Evolutionary conservation across 2,797 vertebrate species (phyloP).

Genomic region (Sebastes nivosus): DNA sequence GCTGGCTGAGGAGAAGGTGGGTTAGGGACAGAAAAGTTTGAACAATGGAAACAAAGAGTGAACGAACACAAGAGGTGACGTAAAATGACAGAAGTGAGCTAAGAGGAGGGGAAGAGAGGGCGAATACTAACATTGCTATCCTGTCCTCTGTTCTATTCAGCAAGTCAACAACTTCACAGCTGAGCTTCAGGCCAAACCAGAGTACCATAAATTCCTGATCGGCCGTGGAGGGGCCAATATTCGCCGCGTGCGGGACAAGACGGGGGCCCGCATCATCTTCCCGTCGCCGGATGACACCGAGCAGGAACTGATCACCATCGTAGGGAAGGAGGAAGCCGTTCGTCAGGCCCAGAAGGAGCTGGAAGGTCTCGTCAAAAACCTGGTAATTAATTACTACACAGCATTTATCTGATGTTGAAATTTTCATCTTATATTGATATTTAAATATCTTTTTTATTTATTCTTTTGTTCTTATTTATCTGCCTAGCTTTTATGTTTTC

Average conservation of each 20-base stretch:
- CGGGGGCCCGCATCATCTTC: constrained; percentile 85
- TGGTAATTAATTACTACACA: constrained; percentile 66
- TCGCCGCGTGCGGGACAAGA: constrained; percentile 82
- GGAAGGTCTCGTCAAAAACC: constrained; percentile 84
- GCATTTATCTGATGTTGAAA: not conserved
- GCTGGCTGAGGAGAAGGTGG: constrained; percentile 87
- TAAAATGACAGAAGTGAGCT: not conserved
- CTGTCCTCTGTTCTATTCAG: constrained; percentile 45
- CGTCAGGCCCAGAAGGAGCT: constrained; percentile 82
- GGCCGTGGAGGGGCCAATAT: constrained; percentile 85
- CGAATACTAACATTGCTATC: not conserved
- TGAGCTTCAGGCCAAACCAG: constrained; percentile 82
- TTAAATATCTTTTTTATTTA: not conserved
- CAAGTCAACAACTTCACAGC: constrained; percentile 86
- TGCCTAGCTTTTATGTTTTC: fast-evolving
- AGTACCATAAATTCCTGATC: constrained; percentile 88
- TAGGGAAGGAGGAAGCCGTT: constrained; percentile 84
- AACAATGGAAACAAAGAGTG: not conserved
- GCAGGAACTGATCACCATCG: constrained; percentile 86
- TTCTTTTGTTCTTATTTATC: too few relatives aligned
- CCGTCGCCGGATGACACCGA: constrained; percentile 81
- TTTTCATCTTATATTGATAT: not conserved
- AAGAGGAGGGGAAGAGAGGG: not conserved
- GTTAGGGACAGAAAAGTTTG: not conserved
- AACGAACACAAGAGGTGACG: not conserved